phyloP scores from a whole-genome alignment of 2,888 invertebrate species.

The Epistrophe grossulariae region DNA sequence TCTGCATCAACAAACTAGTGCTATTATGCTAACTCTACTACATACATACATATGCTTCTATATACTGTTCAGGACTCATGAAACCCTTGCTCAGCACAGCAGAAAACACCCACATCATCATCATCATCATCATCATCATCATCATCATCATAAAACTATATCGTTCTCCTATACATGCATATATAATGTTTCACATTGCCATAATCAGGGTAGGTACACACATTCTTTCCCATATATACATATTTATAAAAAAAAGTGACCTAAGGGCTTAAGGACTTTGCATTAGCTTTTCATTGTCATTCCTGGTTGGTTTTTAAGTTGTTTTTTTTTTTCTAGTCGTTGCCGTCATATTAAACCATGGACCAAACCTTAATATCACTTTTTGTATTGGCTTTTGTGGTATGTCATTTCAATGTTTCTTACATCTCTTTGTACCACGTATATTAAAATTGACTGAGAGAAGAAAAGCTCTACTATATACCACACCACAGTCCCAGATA shows the following conservation, averaged over 20 bases:
- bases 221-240: background rate
- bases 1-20: slow-evolving; percentile 61
- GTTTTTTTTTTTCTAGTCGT: background rate
- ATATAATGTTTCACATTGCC: slow-evolving; percentile 28
- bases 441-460: background rate
- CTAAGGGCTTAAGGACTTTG: slow-evolving; percentile 58
- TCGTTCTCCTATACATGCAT: background rate
- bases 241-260: slow-evolving; percentile 34
- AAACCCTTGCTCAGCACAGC: background rate
- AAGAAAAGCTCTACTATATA: background rate
- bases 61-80: background rate
- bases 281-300: slow-evolving; percentile 51
- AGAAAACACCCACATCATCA: slow-evolving; percentile 24
- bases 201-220: slow-evolving; percentile 13
- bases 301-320: slow-evolving; percentile 25
- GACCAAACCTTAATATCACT: background rate
- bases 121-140: slow-evolving; percentile 40
- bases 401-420: background rate
- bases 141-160: slow-evolving; percentile 26
- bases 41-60: background rate
- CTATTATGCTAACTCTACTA: background rate
- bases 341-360: slow-evolving; percentile 2
- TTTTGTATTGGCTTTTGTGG: slow-evolving; percentile 5
- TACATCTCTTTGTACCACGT: background rate
- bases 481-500: no score